A percentile compares a stretch with the other conserved stretches of the same genome.
phyloP scores from a whole-genome alignment of 1,140 invertebrate species.

The Venustaconcha ellipsiformis region DNA sequence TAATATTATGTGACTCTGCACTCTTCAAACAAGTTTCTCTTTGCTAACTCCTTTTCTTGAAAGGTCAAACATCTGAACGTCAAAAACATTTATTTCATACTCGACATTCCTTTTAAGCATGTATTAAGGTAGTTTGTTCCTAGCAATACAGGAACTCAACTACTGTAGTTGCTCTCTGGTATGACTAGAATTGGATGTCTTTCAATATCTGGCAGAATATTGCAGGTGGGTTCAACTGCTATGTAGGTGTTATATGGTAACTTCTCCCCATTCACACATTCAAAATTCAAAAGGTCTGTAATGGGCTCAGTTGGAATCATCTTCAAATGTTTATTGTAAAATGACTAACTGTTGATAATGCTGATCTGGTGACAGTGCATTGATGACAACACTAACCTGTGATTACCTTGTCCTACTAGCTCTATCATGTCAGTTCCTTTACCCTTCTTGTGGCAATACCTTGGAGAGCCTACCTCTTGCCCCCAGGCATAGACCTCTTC shows the following conservation, averaged over 20 bases:
- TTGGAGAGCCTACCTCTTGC: too few species aligned
- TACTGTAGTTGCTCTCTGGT: too few species aligned
- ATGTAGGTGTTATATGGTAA: conserved; percentile 7
- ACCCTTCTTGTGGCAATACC: too few species aligned
- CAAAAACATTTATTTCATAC: conserved; percentile 22
- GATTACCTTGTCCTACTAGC: too few species aligned
- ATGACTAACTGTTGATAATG: too few species aligned
- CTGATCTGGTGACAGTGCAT: too few species aligned
- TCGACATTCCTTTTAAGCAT: conserved; percentile 7
- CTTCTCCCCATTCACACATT: conserved; percentile 9
- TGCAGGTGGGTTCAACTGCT: conserved; percentile 15
- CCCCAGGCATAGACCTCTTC: too few species aligned
- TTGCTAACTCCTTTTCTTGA: conserved; percentile 7
- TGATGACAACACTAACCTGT: too few species aligned
- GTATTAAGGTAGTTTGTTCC: conserved; percentile 26
- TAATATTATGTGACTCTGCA: conserved; percentile 2
- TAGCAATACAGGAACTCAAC: conserved; percentile 18
- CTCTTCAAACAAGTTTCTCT: conserved; percentile 8
- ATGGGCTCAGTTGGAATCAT: too few species aligned
- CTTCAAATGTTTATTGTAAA: too few species aligned
- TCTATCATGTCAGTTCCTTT: too few species aligned
- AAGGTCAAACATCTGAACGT: conserved; percentile 13
- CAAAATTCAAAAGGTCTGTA: too few species aligned
- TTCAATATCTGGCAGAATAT: background rate
- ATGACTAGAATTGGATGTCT: conserved; percentile 2